Evolutionary conservation across 1,140 invertebrate genomes (phyloP).

Genomic region (Drosophila ananassae): DNA sequence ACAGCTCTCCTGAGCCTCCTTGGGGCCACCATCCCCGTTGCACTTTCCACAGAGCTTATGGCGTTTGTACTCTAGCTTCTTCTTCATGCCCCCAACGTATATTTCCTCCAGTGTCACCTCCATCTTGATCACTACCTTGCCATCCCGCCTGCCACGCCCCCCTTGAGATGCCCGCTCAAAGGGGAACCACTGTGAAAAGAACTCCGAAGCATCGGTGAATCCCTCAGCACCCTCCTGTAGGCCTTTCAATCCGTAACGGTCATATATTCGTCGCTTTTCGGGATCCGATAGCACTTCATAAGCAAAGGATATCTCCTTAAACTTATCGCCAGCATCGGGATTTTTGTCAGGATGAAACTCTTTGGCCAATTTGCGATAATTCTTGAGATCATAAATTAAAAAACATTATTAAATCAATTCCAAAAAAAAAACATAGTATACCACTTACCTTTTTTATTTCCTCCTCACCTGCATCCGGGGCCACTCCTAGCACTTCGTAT

Average conservation of each 20-base stretch:
- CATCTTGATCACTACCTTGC: slow-evolving; percentile 76
- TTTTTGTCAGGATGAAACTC: slow-evolving; percentile 96
- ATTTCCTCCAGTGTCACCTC: slow-evolving; percentile 95
- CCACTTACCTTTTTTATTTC: slow-evolving; percentile 94
- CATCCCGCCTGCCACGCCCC: slow-evolving; percentile 45
- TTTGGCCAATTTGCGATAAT: slow-evolving; percentile 93
- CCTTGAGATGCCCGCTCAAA: slow-evolving; percentile 80
- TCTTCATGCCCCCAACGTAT: slow-evolving; percentile 92
- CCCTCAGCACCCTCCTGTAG: slow-evolving; percentile 89
- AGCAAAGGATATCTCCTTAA: slow-evolving; percentile 95
- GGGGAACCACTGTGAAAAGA: slow-evolving; percentile 86
- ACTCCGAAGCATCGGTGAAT: slow-evolving; percentile 87
- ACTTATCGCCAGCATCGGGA: slow-evolving; percentile 91
- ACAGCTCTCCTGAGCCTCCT: slow-evolving; percentile 83
- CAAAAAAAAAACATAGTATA: neutral
- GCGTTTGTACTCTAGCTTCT: slow-evolving; percentile 93
- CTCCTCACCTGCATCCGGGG: slow-evolving; percentile 89
- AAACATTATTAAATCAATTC: neutral
- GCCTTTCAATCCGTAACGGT: slow-evolving; percentile 91
- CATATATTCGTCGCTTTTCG: slow-evolving; percentile 89
- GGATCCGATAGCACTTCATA: slow-evolving; percentile 93
- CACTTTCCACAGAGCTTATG: slow-evolving; percentile 92
- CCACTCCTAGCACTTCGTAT: slow-evolving; percentile 93
- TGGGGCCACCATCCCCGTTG: slow-evolving; percentile 93
- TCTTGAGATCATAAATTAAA: slow-evolving; percentile 85